Evolutionary conservation across 2,797 vertebrate genomes (phyloP), one percentile per base, ranked within the genome.

Genomic region (Sebastes trivittatus): DNA sequence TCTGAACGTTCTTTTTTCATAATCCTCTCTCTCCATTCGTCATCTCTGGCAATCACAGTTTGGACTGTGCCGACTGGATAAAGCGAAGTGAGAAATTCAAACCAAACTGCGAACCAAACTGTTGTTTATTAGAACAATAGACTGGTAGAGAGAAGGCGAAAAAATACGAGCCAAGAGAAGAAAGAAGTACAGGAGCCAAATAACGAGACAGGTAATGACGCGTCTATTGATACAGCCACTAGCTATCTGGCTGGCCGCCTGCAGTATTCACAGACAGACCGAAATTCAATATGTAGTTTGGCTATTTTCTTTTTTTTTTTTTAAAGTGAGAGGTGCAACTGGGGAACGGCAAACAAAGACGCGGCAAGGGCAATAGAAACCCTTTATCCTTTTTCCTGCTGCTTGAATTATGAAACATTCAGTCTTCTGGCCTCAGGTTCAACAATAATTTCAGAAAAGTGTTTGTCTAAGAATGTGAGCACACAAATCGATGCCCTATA

Each of bases 261-360:
- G 30, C 55, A 36, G 73, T 72, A 70, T 72, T 80, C 67, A 32
- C 72, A 63, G 54, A 62, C 60, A n/a, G 81, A 79, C 77, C 29
- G 27, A 62, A 81, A 88, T 80, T 81, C 86, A 88, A 88, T 89
- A 87, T 68, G 52, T 64, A 78, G 74, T 76, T 83, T 84, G 63
- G 61, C 30, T 67, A 56, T 87, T 88, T 84, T 71, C 5, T 16
- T 42, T 14, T 42, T 14, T 36, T 36, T 60, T 67, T 82, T 70
- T 80, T 59, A 36, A 70, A 66, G 55, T 38, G 69, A 84, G 77
- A 34, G 23, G 72, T 30, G 61, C 42, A 72, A 76, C 52, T 2
- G 2, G 22, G 38, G 18, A 75, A 82, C 65, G 79, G 52, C 58
- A 80, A 76, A 82, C 38, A 60, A 34, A 81, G 49, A 64, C 10